These are phyloP conservation scores for Saccopteryx bilineata DNA, from an alignment of 2,113 vertebrate genomes.

Conservation along the genomic window DNA sequence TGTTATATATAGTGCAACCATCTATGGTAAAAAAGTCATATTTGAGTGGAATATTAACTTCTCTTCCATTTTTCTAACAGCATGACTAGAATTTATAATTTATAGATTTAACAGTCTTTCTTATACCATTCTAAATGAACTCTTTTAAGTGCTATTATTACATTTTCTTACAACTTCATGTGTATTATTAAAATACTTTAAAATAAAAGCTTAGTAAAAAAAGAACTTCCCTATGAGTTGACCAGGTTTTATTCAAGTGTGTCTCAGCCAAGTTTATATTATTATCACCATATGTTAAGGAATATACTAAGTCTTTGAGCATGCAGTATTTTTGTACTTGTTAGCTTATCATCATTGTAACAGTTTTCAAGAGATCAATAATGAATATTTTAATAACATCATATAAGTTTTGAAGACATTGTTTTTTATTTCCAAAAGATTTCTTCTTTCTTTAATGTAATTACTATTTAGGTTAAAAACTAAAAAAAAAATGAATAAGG, in stretches of 20 bases:
- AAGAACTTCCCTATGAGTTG: slow-evolving; percentile 11
- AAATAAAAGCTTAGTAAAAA: slow-evolving; percentile 54
- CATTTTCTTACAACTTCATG: slow-evolving; percentile 54
- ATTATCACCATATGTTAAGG: slow-evolving; percentile 43
- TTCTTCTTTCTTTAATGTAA: slow-evolving; percentile 76
- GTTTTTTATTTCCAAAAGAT: slow-evolving; percentile 54
- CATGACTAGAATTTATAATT: slow-evolving; percentile 38
- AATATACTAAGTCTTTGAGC: slow-evolving; percentile 57
- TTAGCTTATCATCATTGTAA: slow-evolving; percentile 68
- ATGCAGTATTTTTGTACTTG: slow-evolving; percentile 66
- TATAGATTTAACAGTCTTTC: slow-evolving; percentile 19
- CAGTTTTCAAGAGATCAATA: slow-evolving; percentile 71
- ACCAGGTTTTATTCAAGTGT: slow-evolving; percentile 57
- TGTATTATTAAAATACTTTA: slow-evolving; percentile 71
- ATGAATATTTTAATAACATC: slow-evolving; percentile 65
- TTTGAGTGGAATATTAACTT: slow-evolving; percentile 3
- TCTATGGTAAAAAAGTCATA: not conserved
- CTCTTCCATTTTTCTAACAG: slow-evolving; percentile 27
- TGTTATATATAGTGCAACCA: not conserved
- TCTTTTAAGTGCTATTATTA: slow-evolving; percentile 60
- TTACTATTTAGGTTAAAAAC: slow-evolving; percentile 66
- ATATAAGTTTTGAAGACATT: slow-evolving; percentile 68
- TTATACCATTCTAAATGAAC: slow-evolving; percentile 49
- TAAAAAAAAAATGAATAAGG: slow-evolving; percentile 53
- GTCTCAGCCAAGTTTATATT: not conserved